phyloP scores from a whole-genome alignment of 2,888 invertebrate species.

The Druceiella hillmani region DNA sequence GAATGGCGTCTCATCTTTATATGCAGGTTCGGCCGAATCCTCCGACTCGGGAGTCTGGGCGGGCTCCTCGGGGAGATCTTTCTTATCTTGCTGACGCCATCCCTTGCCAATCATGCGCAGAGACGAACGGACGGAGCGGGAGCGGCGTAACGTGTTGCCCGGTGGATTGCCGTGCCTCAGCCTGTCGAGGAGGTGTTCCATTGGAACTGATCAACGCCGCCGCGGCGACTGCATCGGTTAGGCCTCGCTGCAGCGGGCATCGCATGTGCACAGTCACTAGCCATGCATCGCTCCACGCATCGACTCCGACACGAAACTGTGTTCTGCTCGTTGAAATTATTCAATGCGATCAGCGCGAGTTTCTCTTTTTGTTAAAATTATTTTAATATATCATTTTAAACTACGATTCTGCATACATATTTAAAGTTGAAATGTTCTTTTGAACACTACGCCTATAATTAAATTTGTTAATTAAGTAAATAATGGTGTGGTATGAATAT shows the following conservation, averaged over 20 bases:
- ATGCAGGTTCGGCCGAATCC: slow-evolving; percentile 17
- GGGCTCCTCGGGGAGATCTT: slow-evolving; percentile 34
- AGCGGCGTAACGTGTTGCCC: slow-evolving; percentile 53
- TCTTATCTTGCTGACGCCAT: slow-evolving; percentile 49
- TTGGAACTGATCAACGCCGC: slow-evolving; percentile 25
- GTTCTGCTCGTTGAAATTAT: not conserved
- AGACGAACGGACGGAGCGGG: slow-evolving; percentile 66
- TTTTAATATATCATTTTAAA: too few species aligned
- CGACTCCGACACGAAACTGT: slow-evolving; percentile 32
- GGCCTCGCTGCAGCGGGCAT: slow-evolving; percentile 40
- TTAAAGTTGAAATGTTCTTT: too few species aligned
- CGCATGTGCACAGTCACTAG: slow-evolving; percentile 34
- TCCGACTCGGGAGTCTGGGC: slow-evolving; percentile 20
- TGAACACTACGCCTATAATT: too few species aligned
- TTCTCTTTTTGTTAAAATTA: too few species aligned
- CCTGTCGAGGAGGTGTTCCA: slow-evolving; percentile 50
- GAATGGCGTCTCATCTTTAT: too few species aligned
- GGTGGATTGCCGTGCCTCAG: slow-evolving; percentile 41
- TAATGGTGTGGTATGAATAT: too few species aligned
- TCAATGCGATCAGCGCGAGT: not conserved
- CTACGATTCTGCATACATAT: too few species aligned
- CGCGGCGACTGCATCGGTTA: slow-evolving; percentile 33
- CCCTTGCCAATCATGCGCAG: slow-evolving; percentile 60
- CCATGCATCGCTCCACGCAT: too few species aligned
- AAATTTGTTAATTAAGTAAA: too few species aligned